Evolutionary conservation across 2,113 vertebrate species (phyloP).

Genomic region (Odocoileus virginianus): DNA sequence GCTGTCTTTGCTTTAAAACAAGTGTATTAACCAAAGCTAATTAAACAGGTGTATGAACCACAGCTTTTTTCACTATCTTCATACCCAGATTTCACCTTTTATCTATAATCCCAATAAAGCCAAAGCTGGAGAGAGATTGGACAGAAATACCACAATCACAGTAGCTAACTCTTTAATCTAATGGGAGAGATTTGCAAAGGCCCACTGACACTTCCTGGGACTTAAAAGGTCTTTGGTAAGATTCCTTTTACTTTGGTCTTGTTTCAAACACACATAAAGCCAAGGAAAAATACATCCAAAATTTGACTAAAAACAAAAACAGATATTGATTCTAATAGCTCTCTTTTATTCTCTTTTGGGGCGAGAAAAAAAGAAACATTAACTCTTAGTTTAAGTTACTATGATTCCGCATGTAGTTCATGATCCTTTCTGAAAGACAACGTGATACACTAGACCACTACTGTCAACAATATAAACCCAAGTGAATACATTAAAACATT

Average conservation of each 20-base stretch:
- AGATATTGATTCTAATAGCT: neutral
- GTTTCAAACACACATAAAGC: neutral
- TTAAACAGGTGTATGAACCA: neutral
- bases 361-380: neutral
- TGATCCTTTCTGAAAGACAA: neutral
- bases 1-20: neutral
- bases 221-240: neutral
- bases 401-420: neutral
- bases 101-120: neutral
- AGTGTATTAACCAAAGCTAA: neutral
- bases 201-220: neutral
- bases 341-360: neutral
- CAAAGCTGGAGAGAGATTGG: neutral
- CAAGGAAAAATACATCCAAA: slow-evolving; percentile 6
- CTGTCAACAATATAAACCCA: neutral
- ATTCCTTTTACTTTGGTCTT: neutral
- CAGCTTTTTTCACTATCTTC: neutral
- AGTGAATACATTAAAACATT: neutral
- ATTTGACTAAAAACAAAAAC: neutral
- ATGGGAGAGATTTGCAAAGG: neutral
- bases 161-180: neutral
- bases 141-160: neutral
- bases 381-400: neutral
- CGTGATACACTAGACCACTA: neutral
- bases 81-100: neutral